Percentiles rank a stretch among this genome's conserved stretches.
Evolutionary conservation across 2,797 vertebrate species (phyloP).

Genomic region (Menidia menidia): DNA sequence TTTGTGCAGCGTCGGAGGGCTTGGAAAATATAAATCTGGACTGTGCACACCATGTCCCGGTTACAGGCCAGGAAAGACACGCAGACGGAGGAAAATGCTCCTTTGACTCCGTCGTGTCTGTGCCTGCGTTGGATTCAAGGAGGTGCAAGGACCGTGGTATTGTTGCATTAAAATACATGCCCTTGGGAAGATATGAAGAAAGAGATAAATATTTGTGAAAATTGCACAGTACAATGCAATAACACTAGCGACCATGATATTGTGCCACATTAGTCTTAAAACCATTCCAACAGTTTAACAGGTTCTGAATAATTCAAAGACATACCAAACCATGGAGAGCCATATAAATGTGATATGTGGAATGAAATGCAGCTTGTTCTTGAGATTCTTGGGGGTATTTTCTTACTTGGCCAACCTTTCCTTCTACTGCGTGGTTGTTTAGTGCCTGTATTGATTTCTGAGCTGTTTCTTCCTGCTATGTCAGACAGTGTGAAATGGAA

Average conservation of each 20-base stretch:
- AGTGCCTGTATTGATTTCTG: constrained; percentile 83
- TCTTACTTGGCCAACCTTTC: constrained; percentile 66
- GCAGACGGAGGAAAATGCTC: constrained; percentile 38
- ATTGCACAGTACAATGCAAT: constrained; percentile 75
- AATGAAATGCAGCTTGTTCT: constrained; percentile 81
- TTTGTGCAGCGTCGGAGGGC: constrained; percentile 81
- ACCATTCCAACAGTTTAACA: constrained; percentile 75
- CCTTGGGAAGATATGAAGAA: constrained; percentile 75
- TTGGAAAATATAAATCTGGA: constrained; percentile 80
- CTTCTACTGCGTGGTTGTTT: constrained; percentile 75
- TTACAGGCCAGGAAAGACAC: constrained; percentile 34
- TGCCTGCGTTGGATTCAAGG: constrained; percentile 47
- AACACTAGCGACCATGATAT: constrained; percentile 77
- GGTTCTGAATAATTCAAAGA: constrained; percentile 85
- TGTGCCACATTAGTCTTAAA: constrained; percentile 81
- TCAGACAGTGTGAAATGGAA: constrained; percentile 82
- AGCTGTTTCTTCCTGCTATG: constrained; percentile 79
- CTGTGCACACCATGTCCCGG: constrained; percentile 55
- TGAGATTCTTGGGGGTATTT: constrained; percentile 74
- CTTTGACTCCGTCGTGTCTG: constrained; percentile 34
- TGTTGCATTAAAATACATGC: constrained; percentile 68
- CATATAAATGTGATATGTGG: constrained; percentile 72
- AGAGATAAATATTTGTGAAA: constrained; percentile 76
- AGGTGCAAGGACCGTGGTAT: constrained; percentile 37
- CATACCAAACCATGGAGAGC: constrained; percentile 72